Evolutionary conservation across 2,113 vertebrate genomes (phyloP).

Genomic region (Phrynosoma platyrhinos): DNA sequence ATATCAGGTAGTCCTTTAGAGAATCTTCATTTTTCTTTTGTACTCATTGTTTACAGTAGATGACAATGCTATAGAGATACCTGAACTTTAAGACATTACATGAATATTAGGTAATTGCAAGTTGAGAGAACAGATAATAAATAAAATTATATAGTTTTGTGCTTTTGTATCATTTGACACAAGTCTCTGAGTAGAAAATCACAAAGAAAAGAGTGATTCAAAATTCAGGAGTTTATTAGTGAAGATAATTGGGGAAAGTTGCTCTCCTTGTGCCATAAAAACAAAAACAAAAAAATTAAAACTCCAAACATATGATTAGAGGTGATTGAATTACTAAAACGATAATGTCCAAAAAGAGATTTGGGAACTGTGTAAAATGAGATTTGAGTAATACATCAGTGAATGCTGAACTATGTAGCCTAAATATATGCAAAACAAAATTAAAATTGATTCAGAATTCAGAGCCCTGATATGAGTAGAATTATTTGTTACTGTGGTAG

Average conservation of each 20-base stretch:
- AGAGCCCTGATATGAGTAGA: not conserved
- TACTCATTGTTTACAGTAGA: conserved; percentile 47
- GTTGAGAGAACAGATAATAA: conserved; percentile 26
- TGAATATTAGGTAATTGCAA: conserved; percentile 50
- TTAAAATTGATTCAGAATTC: not conserved
- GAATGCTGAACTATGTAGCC: not conserved
- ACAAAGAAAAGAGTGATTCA: conserved; percentile 3
- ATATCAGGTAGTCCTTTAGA: conserved; percentile 51
- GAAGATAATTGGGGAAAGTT: not conserved
- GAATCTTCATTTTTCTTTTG: conserved; percentile 48
- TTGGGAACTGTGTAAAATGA: not conserved
- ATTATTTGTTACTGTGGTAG: not conserved
- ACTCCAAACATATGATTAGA: not conserved
- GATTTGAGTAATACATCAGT: not conserved
- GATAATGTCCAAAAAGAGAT: not conserved
- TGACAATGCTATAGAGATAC: conserved; percentile 58
- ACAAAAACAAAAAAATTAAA: not conserved
- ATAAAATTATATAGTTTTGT: conserved; percentile 40
- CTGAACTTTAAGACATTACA: conserved; percentile 50
- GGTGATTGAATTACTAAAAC: not conserved
- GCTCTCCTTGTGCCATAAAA: not conserved
- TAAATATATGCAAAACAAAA: not conserved
- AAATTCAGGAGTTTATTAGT: not conserved
- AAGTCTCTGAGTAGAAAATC: conserved; percentile 21
- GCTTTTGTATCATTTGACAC: conserved; percentile 51